Evolutionary conservation across 2,797 vertebrate species (phyloP), one percentile per base, ranked within the genome.

Genomic region (Pitangus sulphuratus): DNA sequence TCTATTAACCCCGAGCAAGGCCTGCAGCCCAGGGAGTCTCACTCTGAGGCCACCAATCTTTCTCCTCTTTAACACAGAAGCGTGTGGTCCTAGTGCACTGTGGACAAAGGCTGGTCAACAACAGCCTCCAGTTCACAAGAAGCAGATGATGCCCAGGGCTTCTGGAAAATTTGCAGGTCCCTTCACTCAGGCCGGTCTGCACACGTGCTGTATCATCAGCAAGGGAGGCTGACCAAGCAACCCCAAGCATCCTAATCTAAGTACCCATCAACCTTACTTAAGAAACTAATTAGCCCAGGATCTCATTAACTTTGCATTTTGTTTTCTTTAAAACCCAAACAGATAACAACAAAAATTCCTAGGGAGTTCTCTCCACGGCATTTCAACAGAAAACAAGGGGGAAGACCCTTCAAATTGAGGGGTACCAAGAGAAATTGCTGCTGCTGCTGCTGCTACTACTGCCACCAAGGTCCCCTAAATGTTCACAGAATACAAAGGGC

Each of bases 1-100:
- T 92, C 90, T 48, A 95, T 94, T 92, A 93, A 95, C 93, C 90
- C 91, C 11, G 26, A 91, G 89, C 77, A 88, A 95, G 87, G 89
- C 87, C 95, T 95, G 87, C 93, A 95, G 95, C 92, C 91, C 90
- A 91, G 95, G 77, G 89, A 97, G 92, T 81, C 88, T 95, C 82
- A 51, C 91, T 84, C 95, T 78, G 74, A 91, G 91, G 91, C 95
- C 86, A 93, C 85, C 94, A 84, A 65, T 84, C 77, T 82, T 62
- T n/a, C 77, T 91, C 25, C n/a, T 90, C 48, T 64, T 62, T 84
- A 77, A 87, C 15, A 50, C 48, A 80, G 22, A 89, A 90, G 90
- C 81, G 94, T 89, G 86, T 93, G 95, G 94, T 96, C 93, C 69
- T 66, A 85, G 90, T 8, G 2, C 10, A 25, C 57, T 69, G 71